Conservation (phyloP, 1,140 invertebrate genomes). For the Melanaphis sacchari region DNA sequence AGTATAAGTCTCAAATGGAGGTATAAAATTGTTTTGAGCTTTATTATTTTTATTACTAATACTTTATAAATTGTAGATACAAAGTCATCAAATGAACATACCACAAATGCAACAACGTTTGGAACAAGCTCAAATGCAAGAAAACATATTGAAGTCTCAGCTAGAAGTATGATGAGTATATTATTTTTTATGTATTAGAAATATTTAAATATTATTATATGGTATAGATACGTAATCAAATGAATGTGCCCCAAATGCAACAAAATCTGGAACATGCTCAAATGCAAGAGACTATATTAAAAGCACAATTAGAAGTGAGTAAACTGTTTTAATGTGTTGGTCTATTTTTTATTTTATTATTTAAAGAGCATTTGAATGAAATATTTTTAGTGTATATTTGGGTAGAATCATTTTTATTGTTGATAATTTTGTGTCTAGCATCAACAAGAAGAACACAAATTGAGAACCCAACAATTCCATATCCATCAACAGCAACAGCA, state of each 20-base stretch:
- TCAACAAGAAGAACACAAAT: conserved; percentile 61
- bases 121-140: conserved; percentile 79
- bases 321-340: conserved; percentile 46
- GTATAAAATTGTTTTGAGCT: conserved; percentile 59
- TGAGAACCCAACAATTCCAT: conserved; percentile 61
- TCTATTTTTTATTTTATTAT: conserved; percentile 3
- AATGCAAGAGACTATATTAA: conserved; percentile 79
- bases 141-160: conserved; percentile 78
- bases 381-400: background rate
- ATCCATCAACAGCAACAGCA: conserved; percentile 60
- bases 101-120: conserved; percentile 75
- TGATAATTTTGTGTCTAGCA: conserved; percentile 37
- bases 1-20: conserved; percentile 78
- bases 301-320: conserved; percentile 74
- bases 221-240: conserved; percentile 42
- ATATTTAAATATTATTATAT: conserved; percentile 23
- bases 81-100: conserved; percentile 69
- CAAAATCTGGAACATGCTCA: conserved; percentile 78
- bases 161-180: conserved; percentile 68
- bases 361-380: background rate
- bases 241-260: conserved; percentile 68
- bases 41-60: background rate
- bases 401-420: background rate
- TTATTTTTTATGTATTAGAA: background rate
- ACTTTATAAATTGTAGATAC: conserved; percentile 63